Evolutionary conservation across 2,888 invertebrate genomes (phyloP).

Genomic region (Plusia festucae): DNA sequence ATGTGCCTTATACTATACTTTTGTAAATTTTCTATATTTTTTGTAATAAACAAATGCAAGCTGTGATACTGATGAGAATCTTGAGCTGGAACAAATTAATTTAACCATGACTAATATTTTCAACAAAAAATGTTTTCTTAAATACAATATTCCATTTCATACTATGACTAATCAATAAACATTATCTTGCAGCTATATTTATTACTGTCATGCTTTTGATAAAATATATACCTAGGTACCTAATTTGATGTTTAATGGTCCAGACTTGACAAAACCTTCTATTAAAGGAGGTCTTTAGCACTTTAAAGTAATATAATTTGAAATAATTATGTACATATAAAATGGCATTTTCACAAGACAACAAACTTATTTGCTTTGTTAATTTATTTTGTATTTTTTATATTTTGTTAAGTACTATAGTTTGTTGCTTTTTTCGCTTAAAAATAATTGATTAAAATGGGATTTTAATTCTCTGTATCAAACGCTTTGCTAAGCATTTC

Average conservation of each 20-base stretch:
- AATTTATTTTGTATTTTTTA: conserved; percentile 20
- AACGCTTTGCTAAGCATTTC: not conserved
- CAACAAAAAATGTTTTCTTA: not conserved
- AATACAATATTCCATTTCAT: conserved; percentile 14
- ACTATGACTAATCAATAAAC: not conserved
- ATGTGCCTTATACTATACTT: conserved; percentile 60
- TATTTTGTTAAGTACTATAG: conserved; percentile 2
- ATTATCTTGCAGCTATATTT: not conserved
- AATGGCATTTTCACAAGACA: conserved; percentile 31
- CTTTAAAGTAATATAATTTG: too few relatives aligned
- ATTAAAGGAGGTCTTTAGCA: too few relatives aligned
- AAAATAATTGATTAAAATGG: conserved; percentile 14
- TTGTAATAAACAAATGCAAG: conserved; percentile 42
- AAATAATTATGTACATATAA: conserved; percentile 13
- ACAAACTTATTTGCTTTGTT: conserved; percentile 1
- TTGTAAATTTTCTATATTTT: conserved; percentile 21
- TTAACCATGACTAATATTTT: conserved; percentile 24
- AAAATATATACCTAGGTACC: too few relatives aligned
- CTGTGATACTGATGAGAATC: conserved; percentile 65
- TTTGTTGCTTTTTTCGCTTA: conserved; percentile 1
- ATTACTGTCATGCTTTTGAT: not conserved
- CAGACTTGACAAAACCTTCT: not conserved
- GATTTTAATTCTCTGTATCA: conserved; percentile 7
- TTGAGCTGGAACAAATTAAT: conserved; percentile 33
- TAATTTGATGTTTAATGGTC: too few relatives aligned